Percentiles rank a stretch among this genome's conserved stretches.
Conservation (phyloP, 2,113 vertebrate genomes). For the crab-eating macaque (Macaca fascicularis) region DNA sequence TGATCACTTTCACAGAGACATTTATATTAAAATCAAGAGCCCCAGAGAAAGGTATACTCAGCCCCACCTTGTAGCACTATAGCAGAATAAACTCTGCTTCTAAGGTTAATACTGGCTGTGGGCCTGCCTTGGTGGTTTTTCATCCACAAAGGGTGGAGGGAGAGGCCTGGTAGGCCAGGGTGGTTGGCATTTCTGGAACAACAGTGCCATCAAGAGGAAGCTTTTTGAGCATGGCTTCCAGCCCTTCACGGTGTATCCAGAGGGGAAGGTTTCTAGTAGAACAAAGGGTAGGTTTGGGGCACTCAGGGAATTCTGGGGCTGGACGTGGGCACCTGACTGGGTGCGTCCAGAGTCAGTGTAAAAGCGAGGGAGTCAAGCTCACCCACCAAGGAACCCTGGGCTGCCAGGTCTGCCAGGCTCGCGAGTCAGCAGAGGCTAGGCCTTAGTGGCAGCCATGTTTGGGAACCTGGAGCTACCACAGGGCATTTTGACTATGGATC, state of each 20-base stretch:
- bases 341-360: background rate
- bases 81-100: background rate
- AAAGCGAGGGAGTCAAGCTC: no score
- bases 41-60: background rate
- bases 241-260: fast-evolving
- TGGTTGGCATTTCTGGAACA: background rate
- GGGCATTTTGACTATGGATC: background rate
- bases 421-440: no score
- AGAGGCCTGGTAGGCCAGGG: background rate
- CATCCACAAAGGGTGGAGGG: background rate
- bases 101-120: background rate
- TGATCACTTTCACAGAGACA: background rate
- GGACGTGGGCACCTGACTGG: background rate
- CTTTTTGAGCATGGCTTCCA: background rate
- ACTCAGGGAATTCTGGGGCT: background rate
- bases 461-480: background rate
- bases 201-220: background rate
- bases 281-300: background rate
- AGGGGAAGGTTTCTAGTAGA: background rate
- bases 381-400: background rate
- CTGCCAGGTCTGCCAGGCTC: background rate
- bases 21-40: background rate
- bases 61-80: background rate
- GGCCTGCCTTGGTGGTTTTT: background rate
- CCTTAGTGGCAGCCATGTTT: background rate